phyloP scores from a whole-genome alignment of 2,113 vertebrate species.

The Gnathonemus longibarbis region DNA sequence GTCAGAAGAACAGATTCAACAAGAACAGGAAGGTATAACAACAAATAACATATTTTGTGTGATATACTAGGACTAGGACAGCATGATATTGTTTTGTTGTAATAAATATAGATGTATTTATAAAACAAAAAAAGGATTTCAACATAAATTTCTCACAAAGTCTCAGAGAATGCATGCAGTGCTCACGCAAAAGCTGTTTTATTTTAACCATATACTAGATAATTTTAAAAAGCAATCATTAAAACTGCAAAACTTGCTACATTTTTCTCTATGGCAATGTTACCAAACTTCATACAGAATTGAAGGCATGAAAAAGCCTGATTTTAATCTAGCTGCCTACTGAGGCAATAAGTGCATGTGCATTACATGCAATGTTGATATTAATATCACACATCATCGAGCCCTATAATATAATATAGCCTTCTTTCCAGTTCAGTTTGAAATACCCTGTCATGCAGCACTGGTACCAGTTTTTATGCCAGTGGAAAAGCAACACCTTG shows the following conservation, averaged over 20 bases:
- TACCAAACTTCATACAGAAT: too few relatives aligned
- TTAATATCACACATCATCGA: neutral
- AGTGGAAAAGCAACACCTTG: neutral
- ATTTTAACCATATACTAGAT: neutral
- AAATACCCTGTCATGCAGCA: neutral
- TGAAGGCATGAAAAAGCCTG: neutral
- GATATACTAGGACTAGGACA: too few relatives aligned
- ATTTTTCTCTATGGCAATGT: neutral
- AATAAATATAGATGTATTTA: too few relatives aligned
- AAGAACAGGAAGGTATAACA: neutral
- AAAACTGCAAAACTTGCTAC: neutral
- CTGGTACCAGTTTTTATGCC: neutral
- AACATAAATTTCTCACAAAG: too few relatives aligned
- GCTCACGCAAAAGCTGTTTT: too few relatives aligned
- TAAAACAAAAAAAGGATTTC: too few relatives aligned
- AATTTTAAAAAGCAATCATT: neutral
- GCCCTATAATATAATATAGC: neutral
- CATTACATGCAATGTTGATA: neutral
- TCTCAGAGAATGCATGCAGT: too few relatives aligned
- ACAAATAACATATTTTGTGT: neutral
- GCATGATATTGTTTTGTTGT: too few relatives aligned
- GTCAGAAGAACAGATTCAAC: neutral
- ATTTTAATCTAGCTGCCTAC: neutral
- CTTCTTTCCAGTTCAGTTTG: neutral
- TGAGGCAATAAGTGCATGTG: neutral